Percentiles rank a stretch among this genome's conserved stretches.
These are phyloP conservation scores for Itoplectis maculator DNA, from an alignment of 2,888 invertebrate species.

Conservation along the genomic window DNA sequence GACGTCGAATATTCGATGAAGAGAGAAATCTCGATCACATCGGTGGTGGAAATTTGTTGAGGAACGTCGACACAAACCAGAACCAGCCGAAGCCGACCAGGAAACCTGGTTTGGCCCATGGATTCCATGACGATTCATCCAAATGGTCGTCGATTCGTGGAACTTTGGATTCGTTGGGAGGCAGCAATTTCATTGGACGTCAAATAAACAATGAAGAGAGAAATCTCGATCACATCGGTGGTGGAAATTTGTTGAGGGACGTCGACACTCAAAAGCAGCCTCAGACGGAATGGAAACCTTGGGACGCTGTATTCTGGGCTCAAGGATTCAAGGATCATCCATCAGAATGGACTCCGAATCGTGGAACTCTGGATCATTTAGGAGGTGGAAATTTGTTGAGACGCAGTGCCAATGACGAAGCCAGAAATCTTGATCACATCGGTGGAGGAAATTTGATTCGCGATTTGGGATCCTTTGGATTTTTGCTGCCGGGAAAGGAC, in stretches of 20 bases:
- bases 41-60: neutral
- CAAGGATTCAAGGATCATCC: neutral
- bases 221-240: conserved; percentile 64
- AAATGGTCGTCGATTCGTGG: too few species aligned
- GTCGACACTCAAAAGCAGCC: too few species aligned
- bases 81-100: too few species aligned
- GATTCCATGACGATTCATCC: too few species aligned
- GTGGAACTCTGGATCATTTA: conserved; percentile 67
- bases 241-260: conserved; percentile 16
- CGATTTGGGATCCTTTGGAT: too few species aligned
- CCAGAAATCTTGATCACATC: conserved; percentile 3
- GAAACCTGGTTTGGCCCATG: too few species aligned
- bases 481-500: too few species aligned
- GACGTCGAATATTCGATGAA: conserved; percentile 54
- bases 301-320: neutral
- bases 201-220: neutral
- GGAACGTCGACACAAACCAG: too few species aligned
- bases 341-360: neutral
- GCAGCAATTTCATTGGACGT: too few species aligned
- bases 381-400: conserved; percentile 84
- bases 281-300: too few species aligned
- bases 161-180: too few species aligned
- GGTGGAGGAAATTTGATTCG: conserved; percentile 56
- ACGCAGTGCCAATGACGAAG: neutral
- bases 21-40: conserved; percentile 1